Evolutionary conservation across 2,113 vertebrate species (phyloP), one percentile per base, ranked within the genome.

Genomic region (Dunckerocampus dactyliophorus): DNA sequence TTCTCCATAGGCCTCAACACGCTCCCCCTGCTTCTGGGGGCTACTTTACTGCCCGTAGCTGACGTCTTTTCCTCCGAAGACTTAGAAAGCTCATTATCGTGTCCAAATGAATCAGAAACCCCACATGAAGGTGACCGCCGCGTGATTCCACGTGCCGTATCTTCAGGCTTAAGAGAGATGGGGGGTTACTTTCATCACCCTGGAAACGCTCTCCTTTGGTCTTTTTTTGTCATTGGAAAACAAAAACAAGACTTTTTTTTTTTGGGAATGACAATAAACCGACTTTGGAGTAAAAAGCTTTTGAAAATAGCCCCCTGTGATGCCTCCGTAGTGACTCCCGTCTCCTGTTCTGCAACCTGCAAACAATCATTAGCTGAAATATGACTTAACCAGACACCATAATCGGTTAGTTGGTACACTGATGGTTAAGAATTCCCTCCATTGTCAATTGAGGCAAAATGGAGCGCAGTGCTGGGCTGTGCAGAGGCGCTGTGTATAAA

Each of bases 21-120:
- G 67, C 89, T 92, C 86, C 90, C 90, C 74, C 74, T 90, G 87
- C 89, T 92, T 83, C 88, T 92, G 82, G 90, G 90, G 85, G 88
- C 89, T 81, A 80, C 83, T 70, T 91, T 91, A 87, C 84, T 92
- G 72, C 88, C 90, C 31, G 86, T 92, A 84, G 90, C 90, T 82
- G 88, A 65, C 80, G 58, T 89, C 85, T 82, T 91, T 22, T 86
- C 88, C 76, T 87, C 84, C 70, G 82, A 89, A 79, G 89, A 87
- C 82, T 75, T 88, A 88, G 76, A 88, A 67, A 57, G 65, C 76
- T 81, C 79, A 74, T 75, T 89, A 83, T 82, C 76, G 66, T 83
- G 81, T 72, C 75, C 79, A 75, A 80, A 82, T 47, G 67, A 83
- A 83, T 88, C 76, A 72, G 71, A 77, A 74, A 63, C 74, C 71